These are phyloP conservation scores for Virgularia gustaviana DNA, from an alignment of 92 coral and sea anemone species.

Conservation along the genomic window DNA sequence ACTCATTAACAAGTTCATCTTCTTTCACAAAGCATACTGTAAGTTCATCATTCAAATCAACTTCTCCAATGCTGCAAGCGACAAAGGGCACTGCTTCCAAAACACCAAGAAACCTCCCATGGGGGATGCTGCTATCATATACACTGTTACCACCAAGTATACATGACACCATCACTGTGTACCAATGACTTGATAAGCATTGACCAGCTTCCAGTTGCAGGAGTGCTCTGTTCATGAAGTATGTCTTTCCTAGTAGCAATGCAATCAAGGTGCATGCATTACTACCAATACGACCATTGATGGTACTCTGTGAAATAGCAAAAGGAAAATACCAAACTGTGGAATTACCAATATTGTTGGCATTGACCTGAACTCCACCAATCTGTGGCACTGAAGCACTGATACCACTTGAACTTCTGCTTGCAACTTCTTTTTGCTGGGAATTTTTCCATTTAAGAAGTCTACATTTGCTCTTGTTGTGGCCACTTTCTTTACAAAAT, in stretches of 20 bases:
- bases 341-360: neutral
- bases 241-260: conserved; percentile 44
- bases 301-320: conserved; percentile 23
- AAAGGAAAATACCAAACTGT: conserved; percentile 33
- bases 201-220: conserved; percentile 20
- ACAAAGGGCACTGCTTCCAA: conserved; percentile 33
- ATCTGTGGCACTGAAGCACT: conserved; percentile 20
- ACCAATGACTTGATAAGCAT: conserved; percentile 21
- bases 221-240: conserved; percentile 22
- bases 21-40: conserved; percentile 26
- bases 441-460: conserved; percentile 7
- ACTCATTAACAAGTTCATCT: neutral
- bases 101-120: conserved; percentile 25
- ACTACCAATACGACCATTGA: conserved; percentile 36
- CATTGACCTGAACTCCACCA: neutral
- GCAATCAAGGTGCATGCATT: conserved; percentile 47
- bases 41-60: conserved; percentile 10
- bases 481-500: conserved; percentile 1
- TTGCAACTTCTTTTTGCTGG: neutral
- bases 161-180: conserved; percentile 46
- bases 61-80: conserved; percentile 20
- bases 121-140: conserved; percentile 27
- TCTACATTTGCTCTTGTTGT: neutral
- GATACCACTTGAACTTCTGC: conserved; percentile 25
- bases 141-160: conserved; percentile 45